Evolutionary conservation across 2,113 vertebrate genomes (phyloP), one percentile per base, ranked within the genome.

Genomic region (Donacobius atricapilla): DNA sequence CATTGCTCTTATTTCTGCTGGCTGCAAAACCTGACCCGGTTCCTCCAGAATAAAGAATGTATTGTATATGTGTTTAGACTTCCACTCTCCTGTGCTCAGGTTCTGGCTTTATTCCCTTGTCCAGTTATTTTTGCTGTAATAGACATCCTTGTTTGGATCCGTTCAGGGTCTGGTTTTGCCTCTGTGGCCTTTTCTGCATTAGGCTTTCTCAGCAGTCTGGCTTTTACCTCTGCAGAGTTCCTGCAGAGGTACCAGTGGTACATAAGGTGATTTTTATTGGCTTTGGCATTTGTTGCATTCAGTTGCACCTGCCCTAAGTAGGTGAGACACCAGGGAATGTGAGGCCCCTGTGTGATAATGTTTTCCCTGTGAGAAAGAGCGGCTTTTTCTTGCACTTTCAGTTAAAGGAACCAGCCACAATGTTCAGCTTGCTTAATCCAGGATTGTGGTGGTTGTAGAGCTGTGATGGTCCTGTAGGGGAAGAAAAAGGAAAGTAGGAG

Each of bases 81-180:
- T 93, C 40, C 30, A 42, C 35, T 73, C 27, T 85, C 45, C 82
- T 58, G 15, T 90, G 51, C 70, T 86, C 20, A 31, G 33, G 73
- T 90, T 88, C 63, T 90, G 77, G 54, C 50, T 93, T 95, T 90
- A 77, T 90, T 83, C 51, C 58, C 39, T 81, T 73, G 58, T 90
- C 47, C 56, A 56, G 58, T 70, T 77, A 69, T 63, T 27, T 96
- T 90, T 96, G 48, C 65, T 65, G 10, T 64, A 86, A 68, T 15
- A 83, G 20, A n/a, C 27, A 44, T 65, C 79, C 31, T 87, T 77
- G 24, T 88, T 90, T 78, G 70, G 39, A 20, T 84, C 56, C 37
- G 20, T 68, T 91, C 35, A 42, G 47, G 39, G 39, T 80, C 54
- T 60, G 53, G 15, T 95, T 80, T 35, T 81, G 66, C 35, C 22